These are phyloP conservation scores for Pachycephus smyrnensis DNA, from an alignment of 2,888 invertebrate species.

Conservation along the genomic window DNA sequence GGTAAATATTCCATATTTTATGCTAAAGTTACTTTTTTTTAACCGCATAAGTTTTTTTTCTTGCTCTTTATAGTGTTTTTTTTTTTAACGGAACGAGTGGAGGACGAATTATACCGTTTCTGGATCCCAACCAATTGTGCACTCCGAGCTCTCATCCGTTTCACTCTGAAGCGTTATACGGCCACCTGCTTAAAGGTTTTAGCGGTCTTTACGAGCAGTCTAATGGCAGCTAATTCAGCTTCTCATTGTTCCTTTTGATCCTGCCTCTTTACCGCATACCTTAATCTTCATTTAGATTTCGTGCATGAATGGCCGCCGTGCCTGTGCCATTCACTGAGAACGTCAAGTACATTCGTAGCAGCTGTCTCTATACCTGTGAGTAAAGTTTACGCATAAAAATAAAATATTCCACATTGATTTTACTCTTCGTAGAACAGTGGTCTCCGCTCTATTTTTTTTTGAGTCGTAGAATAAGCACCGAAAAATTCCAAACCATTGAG, in stretches of 20 bases:
- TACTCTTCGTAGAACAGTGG: neutral
- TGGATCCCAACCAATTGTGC: neutral
- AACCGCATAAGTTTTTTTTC: neutral
- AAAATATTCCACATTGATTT: slow-evolving; percentile 23
- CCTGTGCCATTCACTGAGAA: neutral
- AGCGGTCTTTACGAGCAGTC: neutral
- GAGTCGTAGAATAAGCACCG: neutral
- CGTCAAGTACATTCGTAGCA: neutral
- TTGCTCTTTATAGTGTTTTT: neutral
- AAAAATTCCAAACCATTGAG: neutral
- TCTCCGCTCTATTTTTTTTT: slow-evolving; percentile 12
- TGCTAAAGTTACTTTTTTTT: no score
- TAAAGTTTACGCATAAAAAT: neutral
- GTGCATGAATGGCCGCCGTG: neutral
- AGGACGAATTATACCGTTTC: neutral
- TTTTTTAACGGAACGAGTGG: neutral
- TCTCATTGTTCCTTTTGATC: neutral
- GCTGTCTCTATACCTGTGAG: neutral
- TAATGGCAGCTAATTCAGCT: neutral
- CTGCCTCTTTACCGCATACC: neutral
- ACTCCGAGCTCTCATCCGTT: neutral
- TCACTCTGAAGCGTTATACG: neutral
- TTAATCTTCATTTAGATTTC: neutral
- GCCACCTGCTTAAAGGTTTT: neutral
- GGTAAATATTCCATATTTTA: neutral